Base-by-base conservation (phyloP, 1,140 invertebrate species). In the Tetramorium parvispinum region DNA sequence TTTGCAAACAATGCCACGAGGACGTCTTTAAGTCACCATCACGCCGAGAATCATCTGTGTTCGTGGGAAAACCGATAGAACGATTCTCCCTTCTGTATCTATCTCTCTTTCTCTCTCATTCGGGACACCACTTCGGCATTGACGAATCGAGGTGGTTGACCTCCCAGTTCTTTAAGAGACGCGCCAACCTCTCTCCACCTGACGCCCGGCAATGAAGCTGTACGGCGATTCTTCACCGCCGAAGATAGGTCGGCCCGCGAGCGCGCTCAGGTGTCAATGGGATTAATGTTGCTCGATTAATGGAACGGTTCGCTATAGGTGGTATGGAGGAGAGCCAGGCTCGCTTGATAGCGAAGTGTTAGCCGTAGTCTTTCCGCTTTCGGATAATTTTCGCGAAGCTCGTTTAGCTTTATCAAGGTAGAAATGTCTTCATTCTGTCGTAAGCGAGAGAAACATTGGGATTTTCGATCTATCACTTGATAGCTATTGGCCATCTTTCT, bases 101-200 rank as follows among this genome's bases (percentile, higher is more conserved):
- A 13, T 71, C 37, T 27, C 59, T 79, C 53, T 81, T 49, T 57
- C 85, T 81, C 75, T 87, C 55, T 68, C 59, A 55, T 71, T 79
- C 79, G 63, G 40, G 21, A 61, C 76, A 75, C 65, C 46, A 73
- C 85, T 78, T 40, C 65, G 63, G 65, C 77, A 81, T 86, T 86
- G 76, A 89, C 63, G 61, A 89, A 89, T 89, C 49, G 85, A 88
- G 83, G 46, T 77, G 68, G 24, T 49, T 75, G 86, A 89, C 75
- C 59, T 86, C 61, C 18, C 68, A 11, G 65, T 88, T 86, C 75
- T 65, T 55, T 57, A 57, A 79, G 27, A 65, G 65, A 49, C 87
- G 85, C 70, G 61, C 73, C 59, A 86, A 63, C 85, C 75, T 73
- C 83, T 86, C 78, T 86, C 59, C 77, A 68, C 85, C 79, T 53